phyloP scores from a whole-genome alignment of 2,113 vertebrate genomes.

The Anhinga anhinga region DNA sequence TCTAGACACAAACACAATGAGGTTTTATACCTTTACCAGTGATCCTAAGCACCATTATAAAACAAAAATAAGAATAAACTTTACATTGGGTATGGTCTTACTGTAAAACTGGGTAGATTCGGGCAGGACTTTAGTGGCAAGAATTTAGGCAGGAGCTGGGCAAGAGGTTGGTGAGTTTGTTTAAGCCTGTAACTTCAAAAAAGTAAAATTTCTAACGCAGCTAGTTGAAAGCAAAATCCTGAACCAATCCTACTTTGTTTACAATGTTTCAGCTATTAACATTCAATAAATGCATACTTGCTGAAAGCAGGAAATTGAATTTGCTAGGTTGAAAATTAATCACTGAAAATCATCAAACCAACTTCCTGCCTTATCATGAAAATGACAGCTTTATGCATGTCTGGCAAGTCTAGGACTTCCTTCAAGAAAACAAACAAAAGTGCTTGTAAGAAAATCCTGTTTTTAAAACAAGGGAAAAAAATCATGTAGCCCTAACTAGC shows the following conservation, averaged over 20 bases:
- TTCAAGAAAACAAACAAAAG: conserved; percentile 15
- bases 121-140: neutral
- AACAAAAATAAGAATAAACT: neutral
- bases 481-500: neutral
- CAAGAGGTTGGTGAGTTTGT: neutral
- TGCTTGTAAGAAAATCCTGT: neutral
- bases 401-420: neutral
- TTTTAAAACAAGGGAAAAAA: neutral
- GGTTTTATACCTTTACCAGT: neutral
- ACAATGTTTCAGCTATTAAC: neutral
- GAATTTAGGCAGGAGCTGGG: neutral
- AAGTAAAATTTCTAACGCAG: neutral
- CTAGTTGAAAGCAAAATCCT: neutral
- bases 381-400: neutral
- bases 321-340: neutral
- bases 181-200: neutral
- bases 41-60: neutral
- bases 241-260: neutral
- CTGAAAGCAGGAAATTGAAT: neutral
- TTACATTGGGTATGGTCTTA: neutral
- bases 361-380: conserved; percentile 6
- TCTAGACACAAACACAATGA: neutral
- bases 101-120: neutral
- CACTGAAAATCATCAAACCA: neutral
- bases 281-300: neutral